Conservation (phyloP, 2,113 vertebrate genomes). For the Hipposideros armiger region DNA sequence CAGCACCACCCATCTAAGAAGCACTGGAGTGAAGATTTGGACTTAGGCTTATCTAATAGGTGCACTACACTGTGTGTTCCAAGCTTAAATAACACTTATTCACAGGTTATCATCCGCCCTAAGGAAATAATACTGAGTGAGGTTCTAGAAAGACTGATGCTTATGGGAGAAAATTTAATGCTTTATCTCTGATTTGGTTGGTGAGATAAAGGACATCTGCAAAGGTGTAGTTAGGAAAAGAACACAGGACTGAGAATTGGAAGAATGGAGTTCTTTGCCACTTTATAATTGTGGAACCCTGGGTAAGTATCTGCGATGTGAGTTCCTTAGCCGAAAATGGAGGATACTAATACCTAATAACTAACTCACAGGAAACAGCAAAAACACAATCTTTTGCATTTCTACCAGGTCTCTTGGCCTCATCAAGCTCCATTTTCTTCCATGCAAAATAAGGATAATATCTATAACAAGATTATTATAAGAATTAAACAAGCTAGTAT, state of each 20-base stretch:
- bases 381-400: background rate
- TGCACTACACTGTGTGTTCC: background rate
- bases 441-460: background rate
- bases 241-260: background rate
- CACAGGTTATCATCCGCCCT: background rate
- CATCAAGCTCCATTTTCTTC: background rate
- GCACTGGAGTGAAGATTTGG: background rate
- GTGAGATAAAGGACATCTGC: background rate
- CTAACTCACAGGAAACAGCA: background rate
- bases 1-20: background rate
- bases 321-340: background rate
- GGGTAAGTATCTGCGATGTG: background rate
- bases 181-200: background rate
- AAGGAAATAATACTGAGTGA: background rate
- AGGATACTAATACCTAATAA: background rate
- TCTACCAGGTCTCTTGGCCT: background rate
- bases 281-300: background rate
- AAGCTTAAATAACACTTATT: conserved; percentile 44
- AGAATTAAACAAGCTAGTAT: background rate
- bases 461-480: background rate
- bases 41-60: background rate
- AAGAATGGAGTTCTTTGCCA: background rate
- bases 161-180: background rate
- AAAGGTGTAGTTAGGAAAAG: background rate
- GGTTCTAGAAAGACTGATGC: background rate